Evolutionary conservation across 2,888 invertebrate species (phyloP).

Genomic region (Conistra vaccinii): DNA sequence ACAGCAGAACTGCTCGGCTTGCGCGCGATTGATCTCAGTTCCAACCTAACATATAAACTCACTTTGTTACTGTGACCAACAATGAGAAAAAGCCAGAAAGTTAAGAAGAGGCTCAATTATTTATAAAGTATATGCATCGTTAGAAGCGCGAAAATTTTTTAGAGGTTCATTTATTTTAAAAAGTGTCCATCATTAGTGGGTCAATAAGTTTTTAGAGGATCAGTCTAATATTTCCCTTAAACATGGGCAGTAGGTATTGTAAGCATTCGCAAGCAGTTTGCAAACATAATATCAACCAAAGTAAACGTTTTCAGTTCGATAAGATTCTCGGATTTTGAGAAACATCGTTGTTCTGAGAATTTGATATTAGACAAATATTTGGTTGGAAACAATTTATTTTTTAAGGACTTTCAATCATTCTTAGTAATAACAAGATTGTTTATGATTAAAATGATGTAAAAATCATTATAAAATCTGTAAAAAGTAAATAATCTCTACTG

Average conservation of each 20-base stretch:
- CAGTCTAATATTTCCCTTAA: not conserved
- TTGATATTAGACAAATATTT: not conserved
- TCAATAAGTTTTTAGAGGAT: not conserved
- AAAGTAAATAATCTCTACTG: not conserved
- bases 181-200: not conserved
- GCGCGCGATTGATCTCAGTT: not conserved
- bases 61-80: not conserved
- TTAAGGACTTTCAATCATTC: not conserved
- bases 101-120: not conserved
- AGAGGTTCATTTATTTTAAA: not conserved
- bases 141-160: not conserved
- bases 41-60: not conserved
- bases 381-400: not conserved
- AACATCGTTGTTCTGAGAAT: not conserved
- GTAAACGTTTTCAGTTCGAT: constrained; percentile 1
- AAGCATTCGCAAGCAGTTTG: not conserved
- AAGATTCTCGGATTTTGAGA: not conserved
- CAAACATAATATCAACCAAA: not conserved
- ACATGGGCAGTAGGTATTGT: not conserved
- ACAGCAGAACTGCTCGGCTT: no score
- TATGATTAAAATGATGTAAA: no score
- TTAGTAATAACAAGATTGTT: not conserved
- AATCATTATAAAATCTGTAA: not conserved
- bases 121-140: not conserved
- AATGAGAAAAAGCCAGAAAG: not conserved